Evolutionary conservation across 2,888 invertebrate genomes (phyloP).

Genomic region (Drepanosiphum platanoidis): DNA sequence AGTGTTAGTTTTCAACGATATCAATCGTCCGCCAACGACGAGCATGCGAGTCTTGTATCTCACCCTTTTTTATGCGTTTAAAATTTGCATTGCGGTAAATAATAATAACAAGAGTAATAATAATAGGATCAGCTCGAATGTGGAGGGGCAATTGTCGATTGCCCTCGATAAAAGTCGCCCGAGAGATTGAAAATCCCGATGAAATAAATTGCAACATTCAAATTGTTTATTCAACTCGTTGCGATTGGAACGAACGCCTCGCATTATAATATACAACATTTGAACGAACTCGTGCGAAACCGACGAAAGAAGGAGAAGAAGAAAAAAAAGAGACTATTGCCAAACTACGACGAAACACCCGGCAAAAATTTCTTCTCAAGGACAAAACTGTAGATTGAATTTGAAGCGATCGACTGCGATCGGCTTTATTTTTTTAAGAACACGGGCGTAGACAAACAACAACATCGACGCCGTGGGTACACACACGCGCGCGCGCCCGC

Average conservation of each 20-base stretch:
- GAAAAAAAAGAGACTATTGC: neutral
- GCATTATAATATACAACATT: neutral
- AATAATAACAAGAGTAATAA: neutral
- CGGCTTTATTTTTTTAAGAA: neutral
- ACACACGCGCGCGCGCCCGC: no score
- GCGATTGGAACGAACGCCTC: neutral
- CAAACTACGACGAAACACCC: neutral
- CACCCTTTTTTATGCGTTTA: no score
- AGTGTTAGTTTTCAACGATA: no score
- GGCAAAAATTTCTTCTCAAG: slow-evolving; percentile 1
- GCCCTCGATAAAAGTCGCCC: no score
- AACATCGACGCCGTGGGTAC: neutral
- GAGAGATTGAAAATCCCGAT: no score
- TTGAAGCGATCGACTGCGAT: neutral
- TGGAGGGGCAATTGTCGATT: neutral
- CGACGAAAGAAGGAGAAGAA: neutral
- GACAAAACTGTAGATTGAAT: neutral
- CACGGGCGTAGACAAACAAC: neutral
- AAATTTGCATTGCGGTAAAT: no score
- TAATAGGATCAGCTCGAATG: neutral
- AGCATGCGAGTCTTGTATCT: no score
- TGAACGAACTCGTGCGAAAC: neutral
- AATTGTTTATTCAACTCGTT: neutral
- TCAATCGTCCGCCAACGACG: no score
- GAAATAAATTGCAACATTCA: neutral